phyloP scores from a whole-genome alignment of 2,888 invertebrate genomes.

The Lasioglossum vierecki region DNA sequence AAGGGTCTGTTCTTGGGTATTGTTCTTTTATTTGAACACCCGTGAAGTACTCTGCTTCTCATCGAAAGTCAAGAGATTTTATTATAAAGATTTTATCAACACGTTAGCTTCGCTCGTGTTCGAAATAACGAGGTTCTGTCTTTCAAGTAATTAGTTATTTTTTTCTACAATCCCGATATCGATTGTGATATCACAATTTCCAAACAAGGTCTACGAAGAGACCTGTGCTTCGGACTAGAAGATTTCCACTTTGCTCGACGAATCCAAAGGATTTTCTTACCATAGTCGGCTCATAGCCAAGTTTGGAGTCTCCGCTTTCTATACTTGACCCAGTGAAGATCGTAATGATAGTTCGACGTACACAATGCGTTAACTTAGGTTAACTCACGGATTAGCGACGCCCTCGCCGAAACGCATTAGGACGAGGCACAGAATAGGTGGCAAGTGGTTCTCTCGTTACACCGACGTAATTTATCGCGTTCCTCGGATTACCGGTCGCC shows the following conservation, averaged over 20 bases:
- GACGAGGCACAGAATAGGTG: constrained; percentile 52
- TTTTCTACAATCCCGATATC: too few species aligned
- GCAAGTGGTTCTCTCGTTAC: constrained; percentile 20
- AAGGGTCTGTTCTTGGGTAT: too few species aligned
- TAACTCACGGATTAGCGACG: constrained; percentile 16
- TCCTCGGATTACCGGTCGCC: constrained; percentile 30
- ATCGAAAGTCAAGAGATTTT: too few species aligned
- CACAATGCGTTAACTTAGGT: neutral
- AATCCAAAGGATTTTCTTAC: neutral
- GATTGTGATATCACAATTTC: neutral
- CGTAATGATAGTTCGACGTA: neutral
- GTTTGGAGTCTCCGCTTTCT: neutral
- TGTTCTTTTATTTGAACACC: too few species aligned
- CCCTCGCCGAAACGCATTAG: constrained; percentile 56
- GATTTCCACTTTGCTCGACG: neutral
- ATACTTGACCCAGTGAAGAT: neutral
- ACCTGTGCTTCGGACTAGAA: neutral
- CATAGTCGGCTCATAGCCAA: neutral
- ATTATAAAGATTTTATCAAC: too few species aligned
- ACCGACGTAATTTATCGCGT: constrained; percentile 53
- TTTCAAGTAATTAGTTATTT: too few species aligned
- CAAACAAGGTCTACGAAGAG: neutral
- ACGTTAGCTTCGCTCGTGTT: too few species aligned
- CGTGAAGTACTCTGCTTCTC: too few species aligned
- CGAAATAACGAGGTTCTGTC: too few species aligned